Percentiles rank a stretch among this genome's conserved stretches.
phyloP scores from a whole-genome alignment of 92 coral and sea anemone species.

The Phenganax subtilis region DNA sequence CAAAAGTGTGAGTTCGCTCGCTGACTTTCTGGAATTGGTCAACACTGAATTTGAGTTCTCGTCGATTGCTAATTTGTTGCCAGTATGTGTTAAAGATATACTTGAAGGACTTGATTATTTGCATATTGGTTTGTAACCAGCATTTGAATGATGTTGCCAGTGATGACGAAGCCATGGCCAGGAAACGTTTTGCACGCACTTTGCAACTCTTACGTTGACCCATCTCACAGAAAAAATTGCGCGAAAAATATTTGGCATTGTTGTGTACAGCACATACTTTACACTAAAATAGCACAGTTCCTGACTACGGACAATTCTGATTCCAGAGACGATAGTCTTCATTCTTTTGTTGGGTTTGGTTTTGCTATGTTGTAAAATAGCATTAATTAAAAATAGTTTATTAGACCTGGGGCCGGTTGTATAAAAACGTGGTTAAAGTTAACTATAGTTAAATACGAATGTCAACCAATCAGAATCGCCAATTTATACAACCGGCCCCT shows the following conservation, averaged over 20 bases:
- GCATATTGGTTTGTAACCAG: neutral
- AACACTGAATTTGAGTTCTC: slow-evolving; percentile 38
- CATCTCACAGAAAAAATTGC: neutral
- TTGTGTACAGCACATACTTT: neutral
- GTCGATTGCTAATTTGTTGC: slow-evolving; percentile 25
- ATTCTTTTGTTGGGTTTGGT: neutral
- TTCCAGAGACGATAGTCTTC: neutral
- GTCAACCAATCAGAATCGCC: too few species aligned
- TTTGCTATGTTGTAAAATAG: too few species aligned
- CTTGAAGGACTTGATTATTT: neutral
- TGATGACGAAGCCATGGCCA: neutral
- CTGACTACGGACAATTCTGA: too few species aligned
- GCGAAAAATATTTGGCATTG: neutral
- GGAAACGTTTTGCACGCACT: neutral
- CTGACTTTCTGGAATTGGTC: slow-evolving; percentile 36
- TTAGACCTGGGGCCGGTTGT: too few species aligned
- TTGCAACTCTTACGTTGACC: neutral
- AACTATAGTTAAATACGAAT: too few species aligned
- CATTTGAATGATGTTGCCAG: neutral
- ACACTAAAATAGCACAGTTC: too few species aligned
- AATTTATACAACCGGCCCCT: too few species aligned
- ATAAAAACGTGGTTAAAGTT: too few species aligned
- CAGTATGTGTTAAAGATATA: neutral
- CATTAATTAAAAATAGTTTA: too few species aligned
- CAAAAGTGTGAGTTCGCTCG: slow-evolving; percentile 41